These are phyloP conservation scores for Uromys caudimaculatus DNA, from an alignment of 2,797 vertebrate species.

Conservation along the genomic window DNA sequence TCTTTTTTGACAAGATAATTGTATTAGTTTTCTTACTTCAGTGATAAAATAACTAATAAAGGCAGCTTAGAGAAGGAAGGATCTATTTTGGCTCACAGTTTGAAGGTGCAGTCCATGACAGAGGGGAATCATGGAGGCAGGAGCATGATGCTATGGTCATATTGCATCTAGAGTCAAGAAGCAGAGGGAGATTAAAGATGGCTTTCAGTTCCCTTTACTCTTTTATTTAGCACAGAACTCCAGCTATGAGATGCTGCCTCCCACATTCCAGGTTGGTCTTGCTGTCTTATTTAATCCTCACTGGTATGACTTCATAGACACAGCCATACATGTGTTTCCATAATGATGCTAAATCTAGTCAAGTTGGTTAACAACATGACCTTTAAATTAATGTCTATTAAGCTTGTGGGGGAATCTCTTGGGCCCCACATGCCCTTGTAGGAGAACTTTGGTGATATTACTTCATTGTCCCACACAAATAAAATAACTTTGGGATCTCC, in stretches of 20 bases:
- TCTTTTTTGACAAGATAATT: neutral
- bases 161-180: neutral
- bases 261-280: neutral
- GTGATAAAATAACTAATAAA: neutral
- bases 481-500: constrained; percentile 7
- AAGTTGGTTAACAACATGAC: neutral
- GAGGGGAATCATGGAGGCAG: neutral
- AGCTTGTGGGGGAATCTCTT: neutral
- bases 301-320: no score
- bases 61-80: neutral
- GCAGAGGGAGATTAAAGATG: neutral
- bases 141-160: neutral
- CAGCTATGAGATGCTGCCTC: no score
- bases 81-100: neutral
- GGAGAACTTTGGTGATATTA: neutral
- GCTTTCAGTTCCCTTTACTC: no score
- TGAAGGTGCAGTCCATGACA: neutral
- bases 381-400: neutral
- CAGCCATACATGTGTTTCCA: neutral
- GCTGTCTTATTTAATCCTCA: neutral
- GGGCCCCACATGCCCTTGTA: neutral
- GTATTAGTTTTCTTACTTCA: neutral
- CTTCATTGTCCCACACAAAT: neutral
- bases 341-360: neutral
- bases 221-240: no score